These are phyloP conservation scores for Muscicapa adusta DNA, from an alignment of 2,113 vertebrate genomes.

Conservation along the genomic window DNA sequence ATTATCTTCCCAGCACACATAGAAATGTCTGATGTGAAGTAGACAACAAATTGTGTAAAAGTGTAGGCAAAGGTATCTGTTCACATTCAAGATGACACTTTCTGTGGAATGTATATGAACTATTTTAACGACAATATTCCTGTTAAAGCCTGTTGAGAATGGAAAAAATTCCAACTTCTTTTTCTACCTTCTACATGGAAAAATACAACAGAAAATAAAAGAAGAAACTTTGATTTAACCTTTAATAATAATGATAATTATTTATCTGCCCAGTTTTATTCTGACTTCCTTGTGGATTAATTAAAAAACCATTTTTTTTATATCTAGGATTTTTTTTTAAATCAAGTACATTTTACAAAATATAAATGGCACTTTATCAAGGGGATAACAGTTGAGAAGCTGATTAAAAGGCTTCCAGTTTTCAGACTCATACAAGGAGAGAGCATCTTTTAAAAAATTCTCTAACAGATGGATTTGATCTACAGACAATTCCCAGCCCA, in stretches of 20 bases:
- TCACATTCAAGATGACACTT: not conserved
- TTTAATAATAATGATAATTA: conserved; percentile 7
- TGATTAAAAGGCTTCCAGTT: not conserved
- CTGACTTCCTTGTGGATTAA: conserved; percentile 10
- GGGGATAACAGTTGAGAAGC: not conserved
- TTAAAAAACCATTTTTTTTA: not conserved
- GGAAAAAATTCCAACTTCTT: not conserved
- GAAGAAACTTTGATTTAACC: not conserved
- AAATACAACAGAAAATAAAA: not conserved
- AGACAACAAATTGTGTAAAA: not conserved
- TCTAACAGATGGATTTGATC: not conserved
- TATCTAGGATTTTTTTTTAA: not conserved
- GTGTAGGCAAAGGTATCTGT: not conserved
- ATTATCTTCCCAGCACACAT: not conserved
- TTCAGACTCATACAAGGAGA: not conserved
- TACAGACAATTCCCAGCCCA: not conserved
- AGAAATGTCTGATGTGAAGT: not conserved
- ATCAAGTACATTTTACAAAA: not conserved
- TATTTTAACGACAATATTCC: not conserved
- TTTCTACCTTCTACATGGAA: not conserved
- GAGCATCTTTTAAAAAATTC: not conserved
- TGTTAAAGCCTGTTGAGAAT: not conserved
- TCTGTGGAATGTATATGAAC: not conserved
- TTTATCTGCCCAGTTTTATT: conserved; percentile 4
- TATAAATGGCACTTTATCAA: not conserved